Evolutionary conservation across 1,140 invertebrate species (phyloP), one percentile per base, ranked within the genome.

Genomic region (Arctopsyche grandis): DNA sequence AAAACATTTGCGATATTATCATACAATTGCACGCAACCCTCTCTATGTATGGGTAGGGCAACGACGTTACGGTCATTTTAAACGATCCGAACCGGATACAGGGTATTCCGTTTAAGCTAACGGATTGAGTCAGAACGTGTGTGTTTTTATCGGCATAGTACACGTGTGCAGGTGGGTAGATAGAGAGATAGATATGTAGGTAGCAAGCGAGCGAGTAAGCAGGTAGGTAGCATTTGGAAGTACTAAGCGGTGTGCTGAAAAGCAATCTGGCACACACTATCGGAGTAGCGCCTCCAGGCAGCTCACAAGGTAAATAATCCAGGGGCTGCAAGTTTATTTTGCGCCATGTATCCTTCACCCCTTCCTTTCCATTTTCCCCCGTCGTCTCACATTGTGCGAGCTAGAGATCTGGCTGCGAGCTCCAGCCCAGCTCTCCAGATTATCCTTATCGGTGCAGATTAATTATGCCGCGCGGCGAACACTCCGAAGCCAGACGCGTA

Each of bases 381-480:
- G 19, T 9, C 63, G 29, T 38, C 29, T 38, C 29, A 38, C 29
- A 38, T 38, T 38, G 29, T 38, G 29, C 29, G 1, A 38, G 29
- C 29, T 38, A 38, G 29, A 38, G 29, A 38, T 12, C 22, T 22
- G 21, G 21, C n/a, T 21, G 3, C 16, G 21, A n/a, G 58, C 58
- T 60, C 19, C 58, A 10, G 58, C 58, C 44, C 3, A 10, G 16
- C 48, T 52, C 56, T 26, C 63, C 69, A 48, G 69, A 71, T 71
- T 71, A 71, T 71, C 69, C 44, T 71, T 71, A 71, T 71, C 69
- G 69, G 69, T 71, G 44, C 69, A 71, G 69, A 71, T 71, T 71
- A 71, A 71, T 71, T 71, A 71, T 71, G 44, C 69, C 14, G 24
- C 14, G 60, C 48, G 48, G 48, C 48, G 48, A 52, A 52, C 48